These are phyloP conservation scores for Argentina silus DNA, from an alignment of 2,797 vertebrate genomes.

Conservation along the genomic window DNA sequence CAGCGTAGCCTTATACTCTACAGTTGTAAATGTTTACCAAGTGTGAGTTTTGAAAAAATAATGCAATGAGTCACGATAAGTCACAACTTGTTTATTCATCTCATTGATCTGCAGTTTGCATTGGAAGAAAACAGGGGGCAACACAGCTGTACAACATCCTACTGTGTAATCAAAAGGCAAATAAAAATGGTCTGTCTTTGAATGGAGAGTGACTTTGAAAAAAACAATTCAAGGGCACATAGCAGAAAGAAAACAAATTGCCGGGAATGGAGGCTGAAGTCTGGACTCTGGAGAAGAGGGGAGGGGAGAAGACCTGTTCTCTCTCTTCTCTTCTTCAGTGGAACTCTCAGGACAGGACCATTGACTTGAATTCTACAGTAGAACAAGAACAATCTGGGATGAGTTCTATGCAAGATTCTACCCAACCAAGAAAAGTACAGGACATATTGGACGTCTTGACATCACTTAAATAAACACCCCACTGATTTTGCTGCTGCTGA, in stretches of 20 bases:
- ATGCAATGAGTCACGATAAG: conserved; percentile 19
- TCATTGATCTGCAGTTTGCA: conserved; percentile 51
- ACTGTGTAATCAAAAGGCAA: conserved; percentile 47
- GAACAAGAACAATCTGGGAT: conserved; percentile 31
- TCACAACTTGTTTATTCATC: conserved; percentile 63
- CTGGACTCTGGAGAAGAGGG: conserved; percentile 14
- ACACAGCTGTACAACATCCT: conserved; percentile 25
- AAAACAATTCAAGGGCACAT: conserved; percentile 38
- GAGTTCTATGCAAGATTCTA: neutral
- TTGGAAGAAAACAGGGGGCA: conserved; percentile 39
- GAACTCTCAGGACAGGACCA: conserved; percentile 88
- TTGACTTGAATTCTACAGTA: conserved; percentile 87
- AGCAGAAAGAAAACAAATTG: conserved; percentile 51
- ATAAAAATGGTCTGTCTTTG: conserved; percentile 42
- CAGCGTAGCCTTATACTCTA: neutral
- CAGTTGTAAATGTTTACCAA: neutral
- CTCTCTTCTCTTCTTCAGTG: conserved; percentile 32
- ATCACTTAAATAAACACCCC: neutral
- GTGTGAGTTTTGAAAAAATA: conserved; percentile 16
- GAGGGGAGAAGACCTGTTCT: conserved; percentile 31
- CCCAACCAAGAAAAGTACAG: neutral
- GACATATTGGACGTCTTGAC: conserved; percentile 1
- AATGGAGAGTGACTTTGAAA: conserved; percentile 49
- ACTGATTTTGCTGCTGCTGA: neutral
- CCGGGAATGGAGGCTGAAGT: conserved; percentile 25